Conservation (phyloP, 2,113 vertebrate genomes). For the Lagenorhynchus albirostris region DNA sequence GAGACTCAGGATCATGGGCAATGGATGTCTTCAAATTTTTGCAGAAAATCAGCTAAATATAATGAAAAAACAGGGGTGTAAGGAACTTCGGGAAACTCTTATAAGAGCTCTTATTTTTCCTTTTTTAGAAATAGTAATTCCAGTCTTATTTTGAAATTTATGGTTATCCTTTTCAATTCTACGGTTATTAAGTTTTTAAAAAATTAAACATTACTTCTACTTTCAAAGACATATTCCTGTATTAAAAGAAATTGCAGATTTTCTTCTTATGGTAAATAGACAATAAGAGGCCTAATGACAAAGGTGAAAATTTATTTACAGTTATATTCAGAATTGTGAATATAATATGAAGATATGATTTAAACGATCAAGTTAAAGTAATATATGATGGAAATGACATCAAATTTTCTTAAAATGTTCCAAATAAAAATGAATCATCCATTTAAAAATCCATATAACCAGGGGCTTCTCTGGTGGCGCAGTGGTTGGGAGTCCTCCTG, state of each 20-base stretch:
- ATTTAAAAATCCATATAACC: slow-evolving; percentile 37
- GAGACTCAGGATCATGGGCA: background rate
- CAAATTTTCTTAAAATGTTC: background rate
- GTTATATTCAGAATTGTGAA: slow-evolving; percentile 1
- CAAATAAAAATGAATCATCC: background rate
- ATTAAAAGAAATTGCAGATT: background rate
- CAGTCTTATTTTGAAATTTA: background rate
- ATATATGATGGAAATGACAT: background rate
- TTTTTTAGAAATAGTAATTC: background rate
- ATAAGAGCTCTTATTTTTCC: background rate
- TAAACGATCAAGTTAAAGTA: background rate
- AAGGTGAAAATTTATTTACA: background rate
- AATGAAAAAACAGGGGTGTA: background rate
- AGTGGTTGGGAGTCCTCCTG: too few species aligned
- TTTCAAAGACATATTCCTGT: background rate
- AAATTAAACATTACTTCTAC: background rate
- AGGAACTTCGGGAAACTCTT: background rate
- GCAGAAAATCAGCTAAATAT: background rate
- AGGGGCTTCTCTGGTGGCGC: too few species aligned
- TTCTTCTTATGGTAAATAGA: background rate
- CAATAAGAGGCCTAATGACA: background rate
- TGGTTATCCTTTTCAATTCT: background rate
- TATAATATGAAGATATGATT: background rate
- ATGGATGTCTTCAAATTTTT: background rate
- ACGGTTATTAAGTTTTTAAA: background rate